Evolutionary conservation across 2,888 invertebrate genomes (phyloP), one percentile per base, ranked within the genome.

Genomic region (Eilema depressum): DNA sequence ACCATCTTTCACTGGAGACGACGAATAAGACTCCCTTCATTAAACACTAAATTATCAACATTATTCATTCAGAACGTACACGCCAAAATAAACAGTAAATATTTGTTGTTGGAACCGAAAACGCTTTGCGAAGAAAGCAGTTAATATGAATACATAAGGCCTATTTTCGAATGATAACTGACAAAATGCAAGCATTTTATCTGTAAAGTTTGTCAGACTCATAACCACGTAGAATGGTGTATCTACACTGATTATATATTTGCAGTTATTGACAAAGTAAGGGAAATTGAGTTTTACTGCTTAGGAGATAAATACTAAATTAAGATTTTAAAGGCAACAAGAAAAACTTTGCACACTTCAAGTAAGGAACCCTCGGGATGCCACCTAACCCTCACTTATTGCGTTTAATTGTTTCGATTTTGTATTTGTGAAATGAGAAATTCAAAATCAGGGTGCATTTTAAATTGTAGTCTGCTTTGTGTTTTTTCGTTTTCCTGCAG

Each of bases 41-140:
- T 95, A 94, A 94, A 90, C 92, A 83, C 85, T 89, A 93, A 94
- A 95, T 95, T 94, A 94, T 94, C 93, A 91, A 90, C 91, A 91
- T 91, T 91, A 89, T 90, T 89, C 86, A 88, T 86, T 85, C 84
- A 79, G 75, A 83, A 85, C 83, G 88, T 86, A 83, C 93, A 93
- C 88, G 88, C 88, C 76, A 92, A 93, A 92, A 89, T 91, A 89
- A 90, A 88, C 92, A 88, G 89, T 93, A 91, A 85, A 77, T 78
- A 82, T 81, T 76, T 81, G 79, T 33, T 73, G 76, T 77, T 84
- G 85, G 88, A 86, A 78, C 80, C 66, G 81, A 81, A 85, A 81
- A 78, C 84, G 81, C 75, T 68, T 71, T 79, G 78, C 76, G 76
- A 84, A 84, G 76, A 75, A 76, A 83, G 82, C 79, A 82, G 73